These are phyloP conservation scores for Emydura subglobosa DNA, from an alignment of 2,113 vertebrate genomes.

Conservation along the genomic window DNA sequence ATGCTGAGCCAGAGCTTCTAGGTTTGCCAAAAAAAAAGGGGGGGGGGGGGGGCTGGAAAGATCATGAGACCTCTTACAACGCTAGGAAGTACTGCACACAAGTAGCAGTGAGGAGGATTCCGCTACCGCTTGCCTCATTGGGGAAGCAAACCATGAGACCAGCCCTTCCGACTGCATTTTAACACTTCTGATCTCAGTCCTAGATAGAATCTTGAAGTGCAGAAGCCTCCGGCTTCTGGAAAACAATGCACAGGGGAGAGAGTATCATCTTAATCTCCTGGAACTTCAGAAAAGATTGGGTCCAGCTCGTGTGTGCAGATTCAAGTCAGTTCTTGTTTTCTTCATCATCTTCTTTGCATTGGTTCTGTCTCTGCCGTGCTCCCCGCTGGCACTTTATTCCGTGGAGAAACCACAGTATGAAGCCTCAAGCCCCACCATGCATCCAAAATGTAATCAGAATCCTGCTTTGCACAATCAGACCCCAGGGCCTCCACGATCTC, in stretches of 20 bases:
- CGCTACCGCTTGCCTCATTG: neutral
- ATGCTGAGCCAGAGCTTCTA: constrained; percentile 27
- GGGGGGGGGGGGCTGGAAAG: neutral
- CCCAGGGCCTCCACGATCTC: neutral
- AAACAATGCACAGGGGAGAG: neutral
- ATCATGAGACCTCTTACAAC: neutral
- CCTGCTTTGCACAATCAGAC: neutral
- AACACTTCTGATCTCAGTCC: neutral
- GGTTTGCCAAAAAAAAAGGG: neutral
- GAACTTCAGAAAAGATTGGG: neutral
- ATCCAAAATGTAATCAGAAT: neutral
- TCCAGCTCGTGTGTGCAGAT: neutral
- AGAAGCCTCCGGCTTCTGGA: neutral
- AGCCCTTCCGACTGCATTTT: neutral
- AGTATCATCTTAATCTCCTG: neutral
- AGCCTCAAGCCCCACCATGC: neutral
- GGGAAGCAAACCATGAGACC: rapidly evolving
- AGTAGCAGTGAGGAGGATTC: neutral
- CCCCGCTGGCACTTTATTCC: neutral
- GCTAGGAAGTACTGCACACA: neutral
- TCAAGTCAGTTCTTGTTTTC: neutral
- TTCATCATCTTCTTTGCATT: neutral
- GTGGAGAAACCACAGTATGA: neutral
- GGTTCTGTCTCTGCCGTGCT: neutral
- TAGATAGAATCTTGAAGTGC: neutral